phyloP scores from a whole-genome alignment of 1,140 invertebrate genomes.

The Ericerus pela region DNA sequence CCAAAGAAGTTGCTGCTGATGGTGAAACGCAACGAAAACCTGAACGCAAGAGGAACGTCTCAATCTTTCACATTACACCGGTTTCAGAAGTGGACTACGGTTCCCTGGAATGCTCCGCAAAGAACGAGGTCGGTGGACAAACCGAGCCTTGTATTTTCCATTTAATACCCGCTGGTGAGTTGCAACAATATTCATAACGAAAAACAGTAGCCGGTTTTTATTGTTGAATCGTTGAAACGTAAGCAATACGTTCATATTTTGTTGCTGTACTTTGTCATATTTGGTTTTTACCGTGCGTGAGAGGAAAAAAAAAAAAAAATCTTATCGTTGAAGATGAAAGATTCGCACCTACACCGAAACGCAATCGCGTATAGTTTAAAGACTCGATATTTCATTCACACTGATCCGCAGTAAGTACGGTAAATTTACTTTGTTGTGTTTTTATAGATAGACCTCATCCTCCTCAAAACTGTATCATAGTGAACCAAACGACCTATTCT shows the following conservation, averaged over 20 bases:
- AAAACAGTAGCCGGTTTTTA: neutral
- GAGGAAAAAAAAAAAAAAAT: neutral
- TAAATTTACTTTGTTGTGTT: slow-evolving; percentile 4
- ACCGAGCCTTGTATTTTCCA: slow-evolving; percentile 54
- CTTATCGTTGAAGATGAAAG: neutral
- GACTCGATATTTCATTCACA: no score
- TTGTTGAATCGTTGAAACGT: neutral
- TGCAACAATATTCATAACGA: neutral
- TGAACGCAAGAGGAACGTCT: slow-evolving; percentile 27
- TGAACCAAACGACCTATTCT: slow-evolving; percentile 64
- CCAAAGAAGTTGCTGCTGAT: no score
- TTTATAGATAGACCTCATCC: slow-evolving; percentile 50
- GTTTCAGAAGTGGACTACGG: slow-evolving; percentile 61
- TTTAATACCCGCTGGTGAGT: slow-evolving; percentile 48
- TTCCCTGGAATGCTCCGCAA: slow-evolving; percentile 49
- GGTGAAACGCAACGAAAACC: neutral
- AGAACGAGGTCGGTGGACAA: slow-evolving; percentile 48
- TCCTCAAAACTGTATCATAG: slow-evolving; percentile 59
- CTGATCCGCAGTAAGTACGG: neutral
- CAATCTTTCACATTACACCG: slow-evolving; percentile 61
- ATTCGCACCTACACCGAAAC: neutral
- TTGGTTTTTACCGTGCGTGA: neutral
- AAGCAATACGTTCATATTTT: neutral
- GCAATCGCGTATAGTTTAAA: neutral
- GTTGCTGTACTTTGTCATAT: neutral